A percentile compares a stretch with the other conserved stretches of the same genome.
Evolutionary conservation across 2,888 invertebrate species (phyloP).

Genomic region (Drosophila prostipennis): DNA sequence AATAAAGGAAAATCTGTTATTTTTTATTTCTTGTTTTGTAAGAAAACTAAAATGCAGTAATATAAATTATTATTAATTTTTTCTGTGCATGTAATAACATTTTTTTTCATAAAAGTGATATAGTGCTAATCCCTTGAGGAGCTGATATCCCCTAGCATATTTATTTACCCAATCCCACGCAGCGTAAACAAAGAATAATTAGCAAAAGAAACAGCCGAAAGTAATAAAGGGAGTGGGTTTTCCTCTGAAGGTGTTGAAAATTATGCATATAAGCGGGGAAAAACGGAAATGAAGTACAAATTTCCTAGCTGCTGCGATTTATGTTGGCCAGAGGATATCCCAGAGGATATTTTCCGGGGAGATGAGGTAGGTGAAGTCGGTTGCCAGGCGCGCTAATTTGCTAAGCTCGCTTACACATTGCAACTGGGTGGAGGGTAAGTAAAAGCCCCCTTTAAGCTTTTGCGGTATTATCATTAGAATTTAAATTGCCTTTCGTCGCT

Average conservation of each 20-base stretch:
- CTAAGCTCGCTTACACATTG: constrained; percentile 66
- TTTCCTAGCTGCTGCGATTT: constrained; percentile 54
- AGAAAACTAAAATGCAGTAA: too few relatives aligned
- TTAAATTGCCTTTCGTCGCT: constrained; percentile 70
- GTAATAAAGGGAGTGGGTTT: constrained; percentile 3
- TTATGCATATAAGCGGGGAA: constrained; percentile 59
- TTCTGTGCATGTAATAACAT: too few relatives aligned
- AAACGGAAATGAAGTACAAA: constrained; percentile 74
- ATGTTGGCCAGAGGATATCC: constrained; percentile 36
- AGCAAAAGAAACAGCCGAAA: constrained; percentile 46
- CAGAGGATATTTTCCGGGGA: constrained; percentile 25
- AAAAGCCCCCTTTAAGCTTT: constrained; percentile 34
- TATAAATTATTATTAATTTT: too few relatives aligned
- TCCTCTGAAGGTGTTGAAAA: constrained; percentile 51
- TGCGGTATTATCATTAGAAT: constrained; percentile 77
- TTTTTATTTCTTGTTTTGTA: neutral
- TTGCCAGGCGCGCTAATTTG: constrained; percentile 71
- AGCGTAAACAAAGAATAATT: constrained; percentile 72
- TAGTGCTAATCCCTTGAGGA: constrained; percentile 7
- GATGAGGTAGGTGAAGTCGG: constrained; percentile 21
- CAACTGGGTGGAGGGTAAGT: constrained; percentile 5
- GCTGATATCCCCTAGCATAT: constrained; percentile 15
- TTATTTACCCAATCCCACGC: constrained; percentile 45
- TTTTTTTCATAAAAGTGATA: neutral
- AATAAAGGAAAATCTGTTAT: neutral